Percentiles rank a stretch among this genome's conserved stretches.
These are phyloP conservation scores for Haliclona indistincta DNA, from an alignment of 37 sponge, comb jelly and placozoan genomes.

Conservation along the genomic window DNA sequence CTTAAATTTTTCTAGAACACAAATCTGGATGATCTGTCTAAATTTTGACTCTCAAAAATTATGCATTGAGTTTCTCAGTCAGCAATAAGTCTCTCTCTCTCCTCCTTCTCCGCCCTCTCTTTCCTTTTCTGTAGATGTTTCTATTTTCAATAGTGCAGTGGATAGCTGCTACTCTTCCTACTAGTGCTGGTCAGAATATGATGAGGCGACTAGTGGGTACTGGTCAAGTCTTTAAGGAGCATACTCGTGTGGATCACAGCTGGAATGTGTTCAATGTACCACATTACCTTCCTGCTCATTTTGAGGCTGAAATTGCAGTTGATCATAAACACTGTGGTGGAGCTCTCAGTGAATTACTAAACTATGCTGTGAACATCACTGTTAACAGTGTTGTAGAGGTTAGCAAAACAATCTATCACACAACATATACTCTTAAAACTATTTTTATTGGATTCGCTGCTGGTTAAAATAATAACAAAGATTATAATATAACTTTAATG, in stretches of 20 bases:
- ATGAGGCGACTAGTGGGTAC: constrained; percentile 36
- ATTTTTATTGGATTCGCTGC: too few species aligned
- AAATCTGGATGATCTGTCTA: too few species aligned
- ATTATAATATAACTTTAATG: too few species aligned
- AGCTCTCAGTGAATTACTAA: constrained; percentile 31
- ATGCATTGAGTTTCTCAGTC: background rate
- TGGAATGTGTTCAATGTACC: constrained; percentile 61
- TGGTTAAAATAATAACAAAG: too few species aligned
- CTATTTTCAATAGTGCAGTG: constrained; percentile 16
- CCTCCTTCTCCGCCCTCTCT: too few species aligned
- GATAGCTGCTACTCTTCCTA: constrained; percentile 29
- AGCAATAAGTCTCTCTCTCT: too few species aligned
- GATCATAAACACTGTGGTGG: constrained; percentile 24
- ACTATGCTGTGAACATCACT: constrained; percentile 22
- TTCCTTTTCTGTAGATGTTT: background rate
- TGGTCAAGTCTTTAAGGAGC: constrained; percentile 17
- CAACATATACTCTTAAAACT: too few species aligned
- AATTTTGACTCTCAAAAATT: too few species aligned
- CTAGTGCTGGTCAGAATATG: background rate
- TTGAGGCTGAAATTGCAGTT: constrained; percentile 55
- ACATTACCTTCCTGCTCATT: constrained; percentile 27
- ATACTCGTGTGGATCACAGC: constrained; percentile 42
- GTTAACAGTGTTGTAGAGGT: constrained; percentile 66
- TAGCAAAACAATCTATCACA: background rate
- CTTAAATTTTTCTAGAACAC: too few species aligned